phyloP scores from a whole-genome alignment of 37 sponge, comb jelly and placozoan genomes.

The Lycopodina hypogea region DNA sequence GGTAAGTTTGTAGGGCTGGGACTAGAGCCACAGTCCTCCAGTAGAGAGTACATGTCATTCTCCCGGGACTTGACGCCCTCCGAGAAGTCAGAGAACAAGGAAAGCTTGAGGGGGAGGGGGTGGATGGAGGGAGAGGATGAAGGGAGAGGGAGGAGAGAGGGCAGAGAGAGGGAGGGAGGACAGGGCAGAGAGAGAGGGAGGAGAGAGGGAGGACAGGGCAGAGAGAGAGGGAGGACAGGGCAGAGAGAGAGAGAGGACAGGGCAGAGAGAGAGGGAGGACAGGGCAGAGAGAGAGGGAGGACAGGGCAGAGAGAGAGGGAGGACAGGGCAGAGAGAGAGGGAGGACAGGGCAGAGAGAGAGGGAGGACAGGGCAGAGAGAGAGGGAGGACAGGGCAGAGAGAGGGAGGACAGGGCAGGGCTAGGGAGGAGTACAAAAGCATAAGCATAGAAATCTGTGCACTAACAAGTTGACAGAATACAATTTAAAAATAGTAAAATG shows the following conservation, averaged over 20 bases:
- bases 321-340: conserved; percentile 1
- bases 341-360: neutral
- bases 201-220: too few relatives aligned
- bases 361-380: neutral
- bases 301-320: neutral
- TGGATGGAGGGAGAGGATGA: neutral
- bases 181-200: too few relatives aligned
- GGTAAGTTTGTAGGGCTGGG: neutral
- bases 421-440: too few relatives aligned
- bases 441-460: too few relatives aligned
- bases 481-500: too few relatives aligned
- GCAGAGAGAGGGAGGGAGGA: neutral
- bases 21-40: conserved; percentile 23
- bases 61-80: neutral
- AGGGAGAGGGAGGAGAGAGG: neutral
- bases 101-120: conserved; percentile 10
- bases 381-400: neutral
- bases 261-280: too few relatives aligned
- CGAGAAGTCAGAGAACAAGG: conserved; percentile 11
- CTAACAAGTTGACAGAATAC: too few relatives aligned
- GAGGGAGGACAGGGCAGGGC: too few relatives aligned
- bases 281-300: too few relatives aligned
- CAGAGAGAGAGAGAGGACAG: too few relatives aligned
- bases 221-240: too few relatives aligned
- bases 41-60: conserved; percentile 3